phyloP scores from a whole-genome alignment of 2,888 invertebrate species.

The Papilio elwesi region DNA sequence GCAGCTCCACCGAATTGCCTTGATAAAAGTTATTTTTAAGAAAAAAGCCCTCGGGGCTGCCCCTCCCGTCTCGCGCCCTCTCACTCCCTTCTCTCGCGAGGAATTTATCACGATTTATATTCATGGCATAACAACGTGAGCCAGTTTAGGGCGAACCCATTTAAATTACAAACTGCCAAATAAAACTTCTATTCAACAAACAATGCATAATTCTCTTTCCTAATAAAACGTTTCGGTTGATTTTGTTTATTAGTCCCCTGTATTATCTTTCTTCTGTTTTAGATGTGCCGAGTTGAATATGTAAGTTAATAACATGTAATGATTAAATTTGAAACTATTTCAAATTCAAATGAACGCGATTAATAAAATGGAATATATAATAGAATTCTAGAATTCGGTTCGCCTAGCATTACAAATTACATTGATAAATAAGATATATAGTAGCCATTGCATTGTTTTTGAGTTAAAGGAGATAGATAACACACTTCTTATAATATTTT shows the following conservation, averaged over 20 bases:
- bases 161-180: constrained; percentile 73
- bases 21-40: constrained; percentile 85
- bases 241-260: neutral
- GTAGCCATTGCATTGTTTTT: too few species aligned
- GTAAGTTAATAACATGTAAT: too few species aligned
- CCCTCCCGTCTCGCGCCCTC: constrained; percentile 55
- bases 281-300: neutral
- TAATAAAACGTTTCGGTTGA: constrained; percentile 14
- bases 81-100: constrained; percentile 60
- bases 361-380: too few species aligned
- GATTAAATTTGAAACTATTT: too few species aligned
- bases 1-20: constrained; percentile 80
- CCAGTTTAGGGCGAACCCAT: constrained; percentile 78
- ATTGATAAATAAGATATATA: too few species aligned
- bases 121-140: constrained; percentile 84
- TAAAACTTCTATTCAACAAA: constrained; percentile 56
- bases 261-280: neutral
- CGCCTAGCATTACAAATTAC: too few species aligned
- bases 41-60: constrained; percentile 82
- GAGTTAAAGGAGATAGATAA: too few species aligned
- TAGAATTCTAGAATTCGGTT: too few species aligned
- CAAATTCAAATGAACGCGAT: too few species aligned
- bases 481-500: too few species aligned
- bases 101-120: constrained; percentile 87
- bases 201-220: constrained; percentile 31